Evolutionary conservation across 2,888 invertebrate species (phyloP).

Genomic region (Oxyscelio sp.): DNA sequence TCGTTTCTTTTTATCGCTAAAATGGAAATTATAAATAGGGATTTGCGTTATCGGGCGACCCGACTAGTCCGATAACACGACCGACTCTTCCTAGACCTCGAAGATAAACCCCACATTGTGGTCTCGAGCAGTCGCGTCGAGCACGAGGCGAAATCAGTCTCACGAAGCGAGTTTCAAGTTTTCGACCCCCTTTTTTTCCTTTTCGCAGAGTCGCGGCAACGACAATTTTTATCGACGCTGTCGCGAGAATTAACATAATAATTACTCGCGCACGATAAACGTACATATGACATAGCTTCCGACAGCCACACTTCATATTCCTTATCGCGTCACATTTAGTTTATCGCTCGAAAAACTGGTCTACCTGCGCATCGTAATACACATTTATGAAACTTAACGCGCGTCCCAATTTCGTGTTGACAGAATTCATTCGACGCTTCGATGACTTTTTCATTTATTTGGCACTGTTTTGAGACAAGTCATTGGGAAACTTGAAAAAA

Average conservation of each 20-base stretch:
- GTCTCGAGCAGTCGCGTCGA: slow-evolving; percentile 11
- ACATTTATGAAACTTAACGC: slow-evolving; percentile 58
- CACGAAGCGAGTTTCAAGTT: slow-evolving; percentile 24
- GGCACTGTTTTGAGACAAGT: too few relatives aligned
- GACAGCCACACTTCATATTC: slow-evolving; percentile 70
- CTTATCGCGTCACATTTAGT: slow-evolving; percentile 74
- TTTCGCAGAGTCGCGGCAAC: slow-evolving; percentile 7
- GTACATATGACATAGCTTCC: slow-evolving; percentile 68
- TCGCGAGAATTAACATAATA: slow-evolving; percentile 73
- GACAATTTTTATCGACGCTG: slow-evolving; percentile 62
- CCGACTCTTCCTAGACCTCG: slow-evolving; percentile 78
- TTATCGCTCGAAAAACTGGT: slow-evolving; percentile 75
- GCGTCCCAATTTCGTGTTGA: slow-evolving; percentile 48
- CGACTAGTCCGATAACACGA: slow-evolving; percentile 77
- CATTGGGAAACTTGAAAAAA: too few relatives aligned
- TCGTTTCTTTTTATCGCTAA: slow-evolving; percentile 20
- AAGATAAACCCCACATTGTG: slow-evolving; percentile 78
- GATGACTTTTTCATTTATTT: not conserved
- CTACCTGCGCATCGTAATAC: slow-evolving; percentile 57
- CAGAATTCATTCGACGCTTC: not conserved
- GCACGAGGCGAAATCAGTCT: not conserved
- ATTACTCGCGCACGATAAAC: slow-evolving; percentile 72
- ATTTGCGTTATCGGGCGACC: slow-evolving; percentile 82
- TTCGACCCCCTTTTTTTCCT: slow-evolving; percentile 37
- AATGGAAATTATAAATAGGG: slow-evolving; percentile 77